Base-by-base conservation (phyloP, 2,113 vertebrate species). In the Caranx ignobilis region DNA sequence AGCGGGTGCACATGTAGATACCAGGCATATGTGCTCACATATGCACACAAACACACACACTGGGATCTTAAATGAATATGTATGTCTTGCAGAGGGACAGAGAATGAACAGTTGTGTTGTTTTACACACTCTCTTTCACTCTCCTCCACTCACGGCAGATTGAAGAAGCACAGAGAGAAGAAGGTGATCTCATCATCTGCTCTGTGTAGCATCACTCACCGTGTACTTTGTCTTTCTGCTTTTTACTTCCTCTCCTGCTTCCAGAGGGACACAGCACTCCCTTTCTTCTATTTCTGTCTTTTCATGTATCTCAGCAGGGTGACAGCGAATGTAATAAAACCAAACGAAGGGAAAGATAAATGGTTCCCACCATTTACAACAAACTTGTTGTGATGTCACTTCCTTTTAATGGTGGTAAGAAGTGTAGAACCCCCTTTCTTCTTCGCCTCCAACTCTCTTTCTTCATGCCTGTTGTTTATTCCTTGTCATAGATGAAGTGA, bases 21-120 rank as follows among this genome's bases (percentile, higher is more conserved):
- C 78, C 64, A 59, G 34, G 47, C 45, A 54, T 68, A 57, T 70
- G 48, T 9, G 37, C 52, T 37, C 64, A 62, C 35, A 41, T 11
- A 57, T 56, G 32, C 75, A 75, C 39, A 64, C 72, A 79, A 31
- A 85, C 77, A 77, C 57, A 4, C 68, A 79, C 77, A 26, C 77
- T 41, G 32, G 48, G 45, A 70, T 59, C 32, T 75, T 21, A 74
- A 76, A 90, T 91, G 77, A 90, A 91, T 90, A 91, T 91, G 83
- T 75, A 89, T 92, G 85, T 82, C 72, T 72, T 89, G 90, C 79
- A 82, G 82, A 80, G 45, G 45, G 75, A 77, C 52, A 48, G 43
- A 62, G 73, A 75, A 90, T 75, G 71, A 82, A 81, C 67, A 65
- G 67, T 31, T 1, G 63, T 54, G 32, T 59, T 64, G 54, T 80